These are phyloP conservation scores for Ageneiosus marmoratus DNA, from an alignment of 2,113 vertebrate species.

Conservation along the genomic window DNA sequence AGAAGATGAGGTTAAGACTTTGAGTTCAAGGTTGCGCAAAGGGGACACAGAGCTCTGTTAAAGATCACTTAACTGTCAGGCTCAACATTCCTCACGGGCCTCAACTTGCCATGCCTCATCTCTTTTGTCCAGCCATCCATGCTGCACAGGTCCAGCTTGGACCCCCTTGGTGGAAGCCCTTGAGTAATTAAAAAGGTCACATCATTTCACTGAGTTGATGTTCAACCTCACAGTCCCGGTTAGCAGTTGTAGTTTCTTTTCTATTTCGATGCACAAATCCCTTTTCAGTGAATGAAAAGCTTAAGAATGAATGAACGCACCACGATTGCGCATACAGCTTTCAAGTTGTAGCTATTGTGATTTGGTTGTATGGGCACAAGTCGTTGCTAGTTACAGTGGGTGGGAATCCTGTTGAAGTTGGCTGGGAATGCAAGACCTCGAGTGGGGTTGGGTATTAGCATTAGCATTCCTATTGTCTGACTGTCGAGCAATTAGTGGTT, in stretches of 20 bases:
- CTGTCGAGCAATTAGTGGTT: constrained; percentile 55
- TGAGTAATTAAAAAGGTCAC: constrained; percentile 12
- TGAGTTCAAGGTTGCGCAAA: constrained; percentile 20
- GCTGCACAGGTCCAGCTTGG: background rate
- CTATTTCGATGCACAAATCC: background rate
- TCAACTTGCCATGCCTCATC: background rate
- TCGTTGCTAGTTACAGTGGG: constrained; percentile 1
- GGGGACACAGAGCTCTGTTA: constrained; percentile 23
- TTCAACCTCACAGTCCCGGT: background rate
- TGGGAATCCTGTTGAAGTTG: constrained; percentile 11
- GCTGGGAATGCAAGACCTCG: background rate
- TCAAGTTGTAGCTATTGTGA: background rate
- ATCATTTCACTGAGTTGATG: background rate
- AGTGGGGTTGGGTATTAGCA: constrained; percentile 42
- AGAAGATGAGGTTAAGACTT: constrained; percentile 40
- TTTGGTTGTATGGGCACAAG: background rate
- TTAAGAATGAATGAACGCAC: background rate
- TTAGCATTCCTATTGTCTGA: constrained; percentile 57
- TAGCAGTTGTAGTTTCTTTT: background rate
- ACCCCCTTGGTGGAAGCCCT: background rate
- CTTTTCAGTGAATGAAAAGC: background rate
- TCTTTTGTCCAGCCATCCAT: background rate
- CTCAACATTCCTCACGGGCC: constrained; percentile 50
- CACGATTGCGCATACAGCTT: background rate
- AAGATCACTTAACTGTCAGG: constrained; percentile 42